Conservation (phyloP, 1,140 invertebrate genomes). For the Drosophila yakuba region DNA sequence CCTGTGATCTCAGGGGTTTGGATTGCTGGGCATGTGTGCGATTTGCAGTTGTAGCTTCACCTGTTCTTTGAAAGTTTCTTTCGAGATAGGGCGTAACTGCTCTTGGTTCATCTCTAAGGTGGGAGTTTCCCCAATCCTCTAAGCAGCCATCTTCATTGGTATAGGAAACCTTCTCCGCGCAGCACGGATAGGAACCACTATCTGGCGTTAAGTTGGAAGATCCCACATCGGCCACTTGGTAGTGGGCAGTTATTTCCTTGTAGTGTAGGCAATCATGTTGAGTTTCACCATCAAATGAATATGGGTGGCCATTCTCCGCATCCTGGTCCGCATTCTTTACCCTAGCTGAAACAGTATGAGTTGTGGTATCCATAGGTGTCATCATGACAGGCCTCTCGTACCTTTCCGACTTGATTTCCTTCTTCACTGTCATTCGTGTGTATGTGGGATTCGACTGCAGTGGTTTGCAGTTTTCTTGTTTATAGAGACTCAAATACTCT, state of each 20-base stretch:
- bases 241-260: background rate
- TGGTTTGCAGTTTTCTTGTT: background rate
- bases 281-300: background rate
- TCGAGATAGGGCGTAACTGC: background rate
- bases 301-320: no score
- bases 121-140: background rate
- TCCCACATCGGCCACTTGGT: background rate
- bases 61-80: background rate
- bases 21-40: background rate
- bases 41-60: background rate
- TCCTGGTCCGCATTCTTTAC: no score
- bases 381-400: no score
- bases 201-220: background rate
- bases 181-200: no score
- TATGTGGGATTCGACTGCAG: conserved; percentile 2
- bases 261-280: background rate
- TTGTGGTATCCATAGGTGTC: background rate
- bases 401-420: background rate
- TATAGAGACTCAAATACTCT: conserved; percentile 9
- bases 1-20: background rate
- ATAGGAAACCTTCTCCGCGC: no score
- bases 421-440: conserved; percentile 7
- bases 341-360: background rate
- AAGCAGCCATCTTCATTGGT: background rate
- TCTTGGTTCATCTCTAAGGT: no score